Base-by-base conservation (phyloP, 2,113 vertebrate genomes). In the Daboia siamensis region DNA sequence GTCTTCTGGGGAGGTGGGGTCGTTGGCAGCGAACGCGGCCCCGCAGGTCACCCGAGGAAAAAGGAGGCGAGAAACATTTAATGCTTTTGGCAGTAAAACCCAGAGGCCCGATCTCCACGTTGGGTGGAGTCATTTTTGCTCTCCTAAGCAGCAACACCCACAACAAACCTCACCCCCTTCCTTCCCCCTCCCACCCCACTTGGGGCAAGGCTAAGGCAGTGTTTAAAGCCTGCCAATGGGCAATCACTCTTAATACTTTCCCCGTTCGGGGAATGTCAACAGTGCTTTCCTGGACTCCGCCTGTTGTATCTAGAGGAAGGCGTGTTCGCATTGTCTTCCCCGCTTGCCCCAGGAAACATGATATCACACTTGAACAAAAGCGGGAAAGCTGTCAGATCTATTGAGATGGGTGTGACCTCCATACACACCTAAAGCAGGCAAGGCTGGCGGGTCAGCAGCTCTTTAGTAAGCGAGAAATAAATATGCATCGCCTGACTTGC, bases 331-430 rank as follows among this genome's bases (percentile, higher is more conserved):
- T 98, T 98, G 98, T 98, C 98, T 97, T 97, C 96, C 95, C 91
- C 0, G 1, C 96, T 97, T 17, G 94, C 98, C 96, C 96, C 97
- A 98, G 98, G 98, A 98, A 98, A 95, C 96, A 98, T 98, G 98
- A 98, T 97, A 97, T 98, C 98, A 98, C 97, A 92, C 95, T 94
- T 94, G 95, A 98, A 98, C 98, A 98, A 98, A 98, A 97, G 97
- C 96, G 97, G 98, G 98, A 98, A 98, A 98, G 97, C 97, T 97
- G 97, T 97, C 97, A 98, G 97, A 97, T 97, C 97, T 97, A 93
- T 95, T 61, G 96, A 97, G 97, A 97, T 96, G 97, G 97, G 97
- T 98, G 97, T 97, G 97, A 95, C 97, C 90, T 7, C 86, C 86
- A 95, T 94, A 96, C 96, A 97, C 96, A 96, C 96, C 97, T 97